Conservation (phyloP, 2,797 vertebrate genomes). For the Smutsia gigantea region DNA sequence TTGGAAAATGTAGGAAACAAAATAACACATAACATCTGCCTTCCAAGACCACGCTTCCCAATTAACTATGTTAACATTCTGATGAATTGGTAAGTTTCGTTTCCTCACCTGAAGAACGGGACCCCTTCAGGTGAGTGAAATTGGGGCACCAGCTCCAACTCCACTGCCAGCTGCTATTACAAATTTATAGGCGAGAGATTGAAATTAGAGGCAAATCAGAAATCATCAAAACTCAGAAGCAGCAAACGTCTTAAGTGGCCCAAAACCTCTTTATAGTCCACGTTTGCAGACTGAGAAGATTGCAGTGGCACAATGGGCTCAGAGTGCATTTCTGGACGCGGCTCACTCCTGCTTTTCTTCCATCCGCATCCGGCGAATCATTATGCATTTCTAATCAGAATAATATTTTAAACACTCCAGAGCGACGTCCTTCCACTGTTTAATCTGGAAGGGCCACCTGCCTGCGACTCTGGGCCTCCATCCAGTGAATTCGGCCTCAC, state of each 20-base stretch:
- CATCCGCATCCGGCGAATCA: not conserved
- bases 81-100: not conserved
- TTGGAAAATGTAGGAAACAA: not conserved
- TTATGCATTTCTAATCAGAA: not conserved
- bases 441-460: conserved; percentile 12
- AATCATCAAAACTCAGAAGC: not conserved
- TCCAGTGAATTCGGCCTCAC: rapidly evolving
- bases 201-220: not conserved
- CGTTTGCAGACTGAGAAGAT: not conserved
- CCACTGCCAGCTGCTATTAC: not conserved
- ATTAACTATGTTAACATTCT: not conserved
- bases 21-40: not conserved
- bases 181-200: not conserved
- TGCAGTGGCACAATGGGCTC: not conserved
- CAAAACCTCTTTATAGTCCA: not conserved
- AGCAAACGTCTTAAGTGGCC: not conserved
- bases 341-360: not conserved
- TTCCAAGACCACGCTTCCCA: not conserved
- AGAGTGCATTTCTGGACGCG: not conserved
- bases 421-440: not conserved
- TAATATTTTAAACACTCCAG: not conserved
- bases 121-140: not conserved
- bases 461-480: not conserved
- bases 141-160: not conserved
- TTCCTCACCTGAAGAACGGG: not conserved